Conservation (phyloP, 2,797 vertebrate genomes). For the Hippopotamyrus pictus region DNA sequence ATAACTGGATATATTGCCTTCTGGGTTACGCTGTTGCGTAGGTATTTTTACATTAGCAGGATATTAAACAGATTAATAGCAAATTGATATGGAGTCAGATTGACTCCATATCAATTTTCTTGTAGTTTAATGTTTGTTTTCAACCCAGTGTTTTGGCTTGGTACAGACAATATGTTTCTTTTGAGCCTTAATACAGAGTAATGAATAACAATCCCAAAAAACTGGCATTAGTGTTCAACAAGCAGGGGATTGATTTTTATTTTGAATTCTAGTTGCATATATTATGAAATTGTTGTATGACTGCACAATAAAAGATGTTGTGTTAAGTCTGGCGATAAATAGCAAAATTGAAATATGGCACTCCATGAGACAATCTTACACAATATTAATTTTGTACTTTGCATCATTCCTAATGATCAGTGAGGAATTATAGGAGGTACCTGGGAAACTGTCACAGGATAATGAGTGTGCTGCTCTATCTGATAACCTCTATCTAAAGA, state of each 20-base stretch:
- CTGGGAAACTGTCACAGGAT: background rate
- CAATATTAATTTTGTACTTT: background rate
- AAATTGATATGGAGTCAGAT: too few relatives aligned
- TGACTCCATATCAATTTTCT: background rate
- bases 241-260: too few relatives aligned
- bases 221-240: background rate
- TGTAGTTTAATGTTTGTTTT: background rate
- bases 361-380: background rate
- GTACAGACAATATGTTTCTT: background rate
- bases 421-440: background rate
- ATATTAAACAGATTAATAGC: background rate
- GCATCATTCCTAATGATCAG: background rate
- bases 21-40: background rate
- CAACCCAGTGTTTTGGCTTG: background rate
- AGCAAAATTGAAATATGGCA: background rate
- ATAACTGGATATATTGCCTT: constrained; percentile 9
- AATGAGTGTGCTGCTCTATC: background rate
- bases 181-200: background rate
- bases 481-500: background rate
- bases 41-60: background rate
- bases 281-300: background rate
- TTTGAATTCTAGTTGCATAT: background rate
- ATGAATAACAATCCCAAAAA: background rate
- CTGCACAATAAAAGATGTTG: background rate
- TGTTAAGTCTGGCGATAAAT: background rate